phyloP scores from a whole-genome alignment of 1,140 invertebrate genomes.

The Nasonia longicornis region DNA sequence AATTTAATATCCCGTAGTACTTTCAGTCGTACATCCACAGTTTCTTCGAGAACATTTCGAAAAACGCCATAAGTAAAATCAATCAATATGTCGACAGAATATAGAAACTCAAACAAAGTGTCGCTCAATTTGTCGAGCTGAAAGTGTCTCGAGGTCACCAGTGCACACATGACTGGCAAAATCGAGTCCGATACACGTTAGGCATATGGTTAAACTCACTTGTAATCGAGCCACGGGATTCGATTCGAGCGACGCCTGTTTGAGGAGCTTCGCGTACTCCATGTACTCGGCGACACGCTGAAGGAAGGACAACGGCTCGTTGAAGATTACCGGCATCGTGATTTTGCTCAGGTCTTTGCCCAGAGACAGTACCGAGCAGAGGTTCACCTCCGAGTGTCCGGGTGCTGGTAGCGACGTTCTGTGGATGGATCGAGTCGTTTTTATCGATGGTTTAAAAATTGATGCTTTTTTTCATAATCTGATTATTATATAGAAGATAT shows the following conservation, averaged over 20 bases:
- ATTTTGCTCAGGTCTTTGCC: slow-evolving; percentile 97
- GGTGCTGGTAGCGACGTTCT: slow-evolving; percentile 86
- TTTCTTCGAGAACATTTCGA: too few relatives aligned
- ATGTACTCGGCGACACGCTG: slow-evolving; percentile 95
- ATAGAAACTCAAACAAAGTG: too few relatives aligned
- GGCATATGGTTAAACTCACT: slow-evolving; percentile 60
- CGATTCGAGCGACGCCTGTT: slow-evolving; percentile 79
- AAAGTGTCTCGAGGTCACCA: too few relatives aligned
- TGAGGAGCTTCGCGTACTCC: slow-evolving; percentile 91
- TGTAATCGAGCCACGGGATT: slow-evolving; percentile 86
- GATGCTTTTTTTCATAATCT: too few relatives aligned
- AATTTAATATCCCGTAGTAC: too few relatives aligned
- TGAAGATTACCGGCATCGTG: slow-evolving; percentile 97
- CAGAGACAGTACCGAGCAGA: slow-evolving; percentile 94
- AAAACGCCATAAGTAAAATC: too few relatives aligned
- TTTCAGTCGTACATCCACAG: too few relatives aligned
- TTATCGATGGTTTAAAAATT: background rate
- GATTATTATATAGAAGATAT: too few relatives aligned
- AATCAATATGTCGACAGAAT: too few relatives aligned
- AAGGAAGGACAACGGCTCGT: slow-evolving; percentile 95
- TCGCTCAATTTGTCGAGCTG: too few relatives aligned
- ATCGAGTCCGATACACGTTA: background rate
- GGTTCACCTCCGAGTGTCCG: slow-evolving; percentile 92
- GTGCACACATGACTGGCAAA: too few relatives aligned
- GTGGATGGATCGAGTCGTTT: slow-evolving; percentile 54